Percentiles rank a stretch among this genome's conserved stretches.
These are phyloP conservation scores for Sinocyclocheilus anophthalmus DNA, from an alignment of 2,113 vertebrate genomes.

Conservation along the genomic window DNA sequence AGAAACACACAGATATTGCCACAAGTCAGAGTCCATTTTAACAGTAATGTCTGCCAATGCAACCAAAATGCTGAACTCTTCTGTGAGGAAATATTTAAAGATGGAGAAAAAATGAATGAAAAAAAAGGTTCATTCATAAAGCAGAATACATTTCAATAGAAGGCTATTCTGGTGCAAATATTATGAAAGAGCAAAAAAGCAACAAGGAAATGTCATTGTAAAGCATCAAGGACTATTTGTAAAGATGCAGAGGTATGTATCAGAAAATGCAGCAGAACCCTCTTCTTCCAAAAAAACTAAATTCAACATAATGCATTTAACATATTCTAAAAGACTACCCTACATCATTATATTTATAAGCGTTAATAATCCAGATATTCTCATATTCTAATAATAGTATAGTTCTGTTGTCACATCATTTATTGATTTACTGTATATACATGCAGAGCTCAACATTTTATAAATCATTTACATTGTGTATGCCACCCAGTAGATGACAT, in stretches of 20 bases:
- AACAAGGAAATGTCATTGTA: neutral
- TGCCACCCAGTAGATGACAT: conserved; percentile 96
- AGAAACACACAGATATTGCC: neutral
- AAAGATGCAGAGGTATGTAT: neutral
- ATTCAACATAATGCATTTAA: neutral
- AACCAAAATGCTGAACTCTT: neutral
- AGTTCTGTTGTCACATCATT: neutral
- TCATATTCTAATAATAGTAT: neutral
- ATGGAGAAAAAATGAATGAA: neutral
- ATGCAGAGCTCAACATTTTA: neutral
- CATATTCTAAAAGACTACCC: neutral
- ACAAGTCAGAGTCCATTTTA: neutral
- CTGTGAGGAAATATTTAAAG: neutral
- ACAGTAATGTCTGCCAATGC: neutral
- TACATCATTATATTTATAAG: neutral
- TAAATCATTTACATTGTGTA: conserved; percentile 84
- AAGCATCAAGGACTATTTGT: neutral
- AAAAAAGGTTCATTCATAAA: neutral
- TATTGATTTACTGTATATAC: conserved; percentile 1
- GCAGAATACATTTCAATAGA: neutral
- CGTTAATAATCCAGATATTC: neutral
- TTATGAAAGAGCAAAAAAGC: neutral
- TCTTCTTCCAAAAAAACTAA: neutral
- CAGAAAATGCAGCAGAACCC: neutral
- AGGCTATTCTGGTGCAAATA: conserved; percentile 23